These are phyloP conservation scores for Coranthus polyacanthus DNA, from an alignment of 2,797 vertebrate species.

Conservation along the genomic window DNA sequence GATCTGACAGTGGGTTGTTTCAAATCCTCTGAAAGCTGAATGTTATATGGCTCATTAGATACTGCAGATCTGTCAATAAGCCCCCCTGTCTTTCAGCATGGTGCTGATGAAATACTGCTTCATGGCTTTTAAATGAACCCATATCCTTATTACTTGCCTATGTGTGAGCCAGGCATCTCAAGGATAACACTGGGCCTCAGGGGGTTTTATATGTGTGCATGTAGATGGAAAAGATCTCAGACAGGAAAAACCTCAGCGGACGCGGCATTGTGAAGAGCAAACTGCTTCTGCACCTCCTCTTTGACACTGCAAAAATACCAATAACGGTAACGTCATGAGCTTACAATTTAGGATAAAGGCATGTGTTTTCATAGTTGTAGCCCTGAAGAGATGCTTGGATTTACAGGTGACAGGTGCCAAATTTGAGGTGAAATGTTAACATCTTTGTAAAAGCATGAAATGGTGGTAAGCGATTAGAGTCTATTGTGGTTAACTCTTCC, in stretches of 20 bases:
- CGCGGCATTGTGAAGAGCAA: not conserved
- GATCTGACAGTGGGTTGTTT: conserved; percentile 37
- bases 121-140: conserved; percentile 5
- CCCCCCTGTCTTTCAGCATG: conserved; percentile 10
- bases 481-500: no score
- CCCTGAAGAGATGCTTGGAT: not conserved
- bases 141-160: conserved; percentile 1
- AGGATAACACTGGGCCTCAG: no score
- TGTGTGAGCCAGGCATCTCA: not conserved
- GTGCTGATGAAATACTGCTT: not conserved
- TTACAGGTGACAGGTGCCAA: no score
- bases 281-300: not conserved
- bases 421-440: no score
- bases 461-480: no score
- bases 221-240: not conserved
- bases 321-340: not conserved
- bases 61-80: conserved; percentile 6
- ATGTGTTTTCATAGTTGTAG: conserved; percentile 3
- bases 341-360: not conserved
- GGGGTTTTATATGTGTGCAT: not conserved
- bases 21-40: conserved; percentile 16
- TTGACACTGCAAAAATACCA: not conserved
- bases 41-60: conserved; percentile 20
- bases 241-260: not conserved
- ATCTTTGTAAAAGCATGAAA: no score